Base-by-base conservation (phyloP, 2,888 invertebrate genomes). In the Yponomeuta cagnagella region DNA sequence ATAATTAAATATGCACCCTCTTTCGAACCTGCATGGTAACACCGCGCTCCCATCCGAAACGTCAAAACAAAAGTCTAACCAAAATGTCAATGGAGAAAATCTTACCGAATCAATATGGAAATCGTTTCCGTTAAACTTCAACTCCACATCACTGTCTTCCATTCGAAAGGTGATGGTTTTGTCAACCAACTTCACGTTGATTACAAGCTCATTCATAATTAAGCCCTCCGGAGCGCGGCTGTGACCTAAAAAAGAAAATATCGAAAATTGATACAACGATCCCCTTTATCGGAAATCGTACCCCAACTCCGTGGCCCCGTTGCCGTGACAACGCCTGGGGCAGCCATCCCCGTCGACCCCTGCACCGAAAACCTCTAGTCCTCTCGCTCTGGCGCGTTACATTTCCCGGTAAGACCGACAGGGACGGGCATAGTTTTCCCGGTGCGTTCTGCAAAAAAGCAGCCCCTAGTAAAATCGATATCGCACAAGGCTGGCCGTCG, bases 401-500 rank as follows among this genome's bases (percentile, higher is more conserved):
- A 63, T 74, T 74, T 74, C 58, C 37, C 52, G 33, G 0, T 74
- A 73, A 63, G 81, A 66, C 63, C 1, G 74, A 88, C 72, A 70
- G 84, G 78, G 86, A 85, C 63, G 71, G 73, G 0, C n/a, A 73
- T 75, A 78, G 31, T 10, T 72, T 66, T 77, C 73, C 72, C 58
- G 12, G 75, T 82, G 76, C 80, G 80, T 77, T 52, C 80, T 76
- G 72, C 77, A 77, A 78, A 79, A 84, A 84, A 84, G 82, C 82
- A 79, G 83, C 83, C 80, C 82, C 80, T 78, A 81, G 85, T 86
- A 91, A 92, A 92, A 93, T 93, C 92, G 92, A 93, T 93, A 92
- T 92, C 90, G 89, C 90, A 88, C 92, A 92, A 92, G 92, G 92
- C 92, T 92, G 88, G 87, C 83, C 89, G 92, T 92, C 92, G 92